Evolutionary conservation across 1,140 invertebrate genomes (phyloP).

Genomic region (Bicyclus anynana): DNA sequence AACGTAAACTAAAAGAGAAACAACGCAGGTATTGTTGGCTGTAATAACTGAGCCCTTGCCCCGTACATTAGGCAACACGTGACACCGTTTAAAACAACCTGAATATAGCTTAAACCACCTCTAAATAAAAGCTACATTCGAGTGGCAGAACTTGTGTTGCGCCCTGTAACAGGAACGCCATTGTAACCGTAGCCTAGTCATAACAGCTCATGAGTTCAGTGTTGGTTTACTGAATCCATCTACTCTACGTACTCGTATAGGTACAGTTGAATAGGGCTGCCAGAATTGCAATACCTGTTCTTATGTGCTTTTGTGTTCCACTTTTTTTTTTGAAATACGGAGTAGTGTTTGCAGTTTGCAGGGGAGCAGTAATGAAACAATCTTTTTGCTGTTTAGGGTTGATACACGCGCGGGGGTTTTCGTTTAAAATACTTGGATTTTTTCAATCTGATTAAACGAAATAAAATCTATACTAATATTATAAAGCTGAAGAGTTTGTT

Average conservation of each 20-base stretch:
- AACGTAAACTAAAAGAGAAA: slow-evolving; percentile 15
- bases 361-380: not conserved
- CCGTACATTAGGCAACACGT: not conserved
- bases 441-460: not conserved
- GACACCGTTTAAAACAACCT: not conserved
- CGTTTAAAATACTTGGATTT: not conserved
- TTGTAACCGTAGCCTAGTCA: slow-evolving; percentile 20
- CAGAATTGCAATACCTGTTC: not conserved
- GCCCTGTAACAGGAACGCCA: slow-evolving; percentile 15
- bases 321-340: not conserved
- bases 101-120: not conserved
- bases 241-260: not conserved
- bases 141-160: not conserved
- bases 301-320: not conserved
- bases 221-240: slow-evolving; percentile 15
- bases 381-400: not conserved
- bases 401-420: too few species aligned
- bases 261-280: not conserved
- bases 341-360: not conserved
- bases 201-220: slow-evolving; percentile 15
- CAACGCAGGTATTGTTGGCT: slow-evolving; percentile 8
- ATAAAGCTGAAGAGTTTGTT: too few species aligned
- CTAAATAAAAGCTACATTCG: not conserved
- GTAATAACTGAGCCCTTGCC: slow-evolving; percentile 3
- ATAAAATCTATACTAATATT: too few species aligned